Evolutionary conservation across 2,888 invertebrate species (phyloP).

Genomic region (Lypha dubia): DNA sequence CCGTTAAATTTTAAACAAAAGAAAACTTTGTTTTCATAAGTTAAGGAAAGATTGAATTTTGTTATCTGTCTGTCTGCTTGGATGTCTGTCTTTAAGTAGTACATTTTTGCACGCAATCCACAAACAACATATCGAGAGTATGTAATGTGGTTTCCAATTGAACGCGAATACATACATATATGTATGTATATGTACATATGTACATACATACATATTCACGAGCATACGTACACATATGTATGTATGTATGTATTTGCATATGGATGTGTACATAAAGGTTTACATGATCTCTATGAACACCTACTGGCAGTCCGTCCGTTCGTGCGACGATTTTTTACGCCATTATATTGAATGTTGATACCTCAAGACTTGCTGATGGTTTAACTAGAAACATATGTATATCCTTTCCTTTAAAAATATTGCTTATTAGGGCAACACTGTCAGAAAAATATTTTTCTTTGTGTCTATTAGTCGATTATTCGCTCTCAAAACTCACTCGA

Average conservation of each 20-base stretch:
- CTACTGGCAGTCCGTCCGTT: conserved; percentile 31
- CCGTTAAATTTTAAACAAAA: conserved; percentile 57
- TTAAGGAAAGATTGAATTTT: conserved; percentile 16
- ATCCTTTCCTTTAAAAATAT: not conserved
- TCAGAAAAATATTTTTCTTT: too few species aligned
- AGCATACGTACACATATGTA: not conserved
- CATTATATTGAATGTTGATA: conserved; percentile 40
- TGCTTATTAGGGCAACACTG: not conserved
- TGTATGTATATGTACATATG: too few species aligned
- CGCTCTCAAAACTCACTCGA: too few species aligned
- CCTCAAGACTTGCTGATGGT: conserved; percentile 28
- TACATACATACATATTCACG: too few species aligned
- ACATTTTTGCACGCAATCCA: conserved; percentile 66
- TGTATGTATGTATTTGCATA: too few species aligned
- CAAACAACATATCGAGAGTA: conserved; percentile 12
- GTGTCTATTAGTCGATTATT: too few species aligned
- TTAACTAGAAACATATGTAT: conserved; percentile 13
- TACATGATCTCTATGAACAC: conserved; percentile 9
- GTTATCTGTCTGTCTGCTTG: too few species aligned
- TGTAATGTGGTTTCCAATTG: conserved; percentile 11
- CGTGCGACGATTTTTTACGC: conserved; percentile 33
- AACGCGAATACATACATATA: not conserved
- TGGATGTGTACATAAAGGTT: not conserved
- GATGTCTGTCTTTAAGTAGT: conserved; percentile 60
- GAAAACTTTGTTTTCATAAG: conserved; percentile 33